Percentiles rank a stretch among this genome's conserved stretches.
phyloP scores from a whole-genome alignment of 2,113 vertebrate genomes.

The Turdus rufiventris region DNA sequence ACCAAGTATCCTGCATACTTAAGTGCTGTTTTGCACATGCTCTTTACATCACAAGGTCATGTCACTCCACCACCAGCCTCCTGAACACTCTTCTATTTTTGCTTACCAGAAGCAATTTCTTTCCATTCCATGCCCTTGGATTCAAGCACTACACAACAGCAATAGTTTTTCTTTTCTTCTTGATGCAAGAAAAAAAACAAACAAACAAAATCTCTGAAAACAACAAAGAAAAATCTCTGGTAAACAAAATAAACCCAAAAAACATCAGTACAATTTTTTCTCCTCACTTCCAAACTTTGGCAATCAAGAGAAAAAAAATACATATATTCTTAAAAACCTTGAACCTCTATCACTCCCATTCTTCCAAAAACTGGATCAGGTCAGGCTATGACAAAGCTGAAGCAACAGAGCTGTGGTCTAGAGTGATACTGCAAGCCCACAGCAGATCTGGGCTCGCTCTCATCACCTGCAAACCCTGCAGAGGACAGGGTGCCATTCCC shows the following conservation, averaged over 20 bases:
- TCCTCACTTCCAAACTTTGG: not conserved
- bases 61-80: not conserved
- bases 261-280: rapidly evolving
- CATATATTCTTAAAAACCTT: not conserved
- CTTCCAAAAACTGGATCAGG: not conserved
- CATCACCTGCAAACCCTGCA: not conserved
- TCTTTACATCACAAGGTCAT: not conserved
- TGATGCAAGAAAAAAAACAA: not conserved
- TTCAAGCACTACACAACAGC: not conserved
- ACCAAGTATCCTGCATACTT: not conserved
- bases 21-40: not conserved
- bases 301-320: not conserved
- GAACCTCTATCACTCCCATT: not conserved
- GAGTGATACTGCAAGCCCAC: not conserved
- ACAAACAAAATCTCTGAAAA: not conserved
- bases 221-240: not conserved
- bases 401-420: not conserved
- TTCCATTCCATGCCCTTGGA: not conserved
- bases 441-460: rapidly evolving
- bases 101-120: not conserved
- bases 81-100: not conserved
- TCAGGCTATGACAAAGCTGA: not conserved
- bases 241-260: not conserved
- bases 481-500: not conserved
- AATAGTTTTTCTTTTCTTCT: not conserved